These are phyloP conservation scores for Pherbina coryleti DNA, from an alignment of 2,888 invertebrate species.

Conservation along the genomic window DNA sequence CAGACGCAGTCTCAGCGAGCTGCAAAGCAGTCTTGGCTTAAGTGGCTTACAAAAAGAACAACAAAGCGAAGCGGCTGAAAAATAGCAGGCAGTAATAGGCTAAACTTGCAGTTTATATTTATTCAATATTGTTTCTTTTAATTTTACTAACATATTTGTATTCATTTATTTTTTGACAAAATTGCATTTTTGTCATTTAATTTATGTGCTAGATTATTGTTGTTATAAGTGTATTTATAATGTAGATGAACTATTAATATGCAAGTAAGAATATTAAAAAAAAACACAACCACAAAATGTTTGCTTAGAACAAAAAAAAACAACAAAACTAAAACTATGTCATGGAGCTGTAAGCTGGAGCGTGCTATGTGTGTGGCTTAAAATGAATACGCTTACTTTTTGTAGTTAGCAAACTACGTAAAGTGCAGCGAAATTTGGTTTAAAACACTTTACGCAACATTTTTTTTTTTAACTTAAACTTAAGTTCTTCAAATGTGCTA, in stretches of 20 bases:
- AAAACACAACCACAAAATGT: not conserved
- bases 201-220: too few species aligned
- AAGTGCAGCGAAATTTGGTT: not conserved
- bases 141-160: not conserved
- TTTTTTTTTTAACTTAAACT: too few species aligned
- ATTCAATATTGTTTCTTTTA: not conserved
- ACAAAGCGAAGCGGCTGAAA: slow-evolving; percentile 15
- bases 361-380: too few species aligned
- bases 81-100: not conserved
- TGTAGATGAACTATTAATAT: not conserved
- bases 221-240: too few species aligned
- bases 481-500: too few species aligned
- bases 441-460: too few species aligned
- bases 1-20: slow-evolving; percentile 77
- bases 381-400: not conserved
- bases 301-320: not conserved
- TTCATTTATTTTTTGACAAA: not conserved
- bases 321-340: not conserved
- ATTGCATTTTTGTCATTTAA: not conserved
- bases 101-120: too few species aligned
- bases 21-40: slow-evolving; percentile 75
- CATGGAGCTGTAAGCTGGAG: too few species aligned
- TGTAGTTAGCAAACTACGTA: not conserved
- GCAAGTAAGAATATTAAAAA: too few species aligned
- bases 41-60: slow-evolving; percentile 65